Percentiles rank a stretch among this genome's conserved stretches.
Evolutionary conservation across 2,113 vertebrate species (phyloP).

Genomic region (Dromas ardeola): DNA sequence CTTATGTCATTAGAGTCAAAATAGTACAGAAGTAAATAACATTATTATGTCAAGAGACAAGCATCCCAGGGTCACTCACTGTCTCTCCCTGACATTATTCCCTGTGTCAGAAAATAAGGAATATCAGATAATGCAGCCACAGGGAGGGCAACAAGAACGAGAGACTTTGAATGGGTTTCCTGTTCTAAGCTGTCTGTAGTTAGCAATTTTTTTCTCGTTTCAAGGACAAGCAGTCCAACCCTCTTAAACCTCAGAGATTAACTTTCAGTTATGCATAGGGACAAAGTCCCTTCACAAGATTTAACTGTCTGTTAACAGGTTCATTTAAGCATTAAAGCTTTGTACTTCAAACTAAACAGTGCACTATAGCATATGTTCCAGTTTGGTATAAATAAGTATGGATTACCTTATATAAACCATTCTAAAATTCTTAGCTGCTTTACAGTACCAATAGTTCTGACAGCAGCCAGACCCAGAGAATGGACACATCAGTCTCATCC

Average conservation of each 20-base stretch:
- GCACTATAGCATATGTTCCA: background rate
- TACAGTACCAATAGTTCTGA: background rate
- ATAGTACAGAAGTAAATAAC: background rate
- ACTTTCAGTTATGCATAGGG: conserved; percentile 21
- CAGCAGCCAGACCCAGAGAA: background rate
- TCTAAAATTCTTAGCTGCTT: background rate
- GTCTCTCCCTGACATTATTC: background rate
- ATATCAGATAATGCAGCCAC: background rate
- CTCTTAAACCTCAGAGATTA: conserved; percentile 22
- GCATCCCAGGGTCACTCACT: background rate
- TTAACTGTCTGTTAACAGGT: conserved; percentile 34
- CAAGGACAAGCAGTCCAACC: background rate
- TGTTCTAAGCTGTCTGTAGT: background rate
- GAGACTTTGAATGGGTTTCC: background rate
- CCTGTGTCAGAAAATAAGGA: background rate
- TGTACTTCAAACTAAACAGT: conserved; percentile 21
- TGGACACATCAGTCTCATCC: background rate
- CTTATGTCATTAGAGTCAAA: background rate
- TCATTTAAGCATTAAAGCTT: conserved; percentile 49
- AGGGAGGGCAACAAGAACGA: background rate
- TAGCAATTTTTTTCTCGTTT: background rate
- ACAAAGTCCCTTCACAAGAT: conserved; percentile 50
- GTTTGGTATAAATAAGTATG: background rate
- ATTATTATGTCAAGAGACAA: background rate
- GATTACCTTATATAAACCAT: background rate